Base-by-base conservation (phyloP, 1,140 invertebrate species). In the Sweltsa coloradensis region DNA sequence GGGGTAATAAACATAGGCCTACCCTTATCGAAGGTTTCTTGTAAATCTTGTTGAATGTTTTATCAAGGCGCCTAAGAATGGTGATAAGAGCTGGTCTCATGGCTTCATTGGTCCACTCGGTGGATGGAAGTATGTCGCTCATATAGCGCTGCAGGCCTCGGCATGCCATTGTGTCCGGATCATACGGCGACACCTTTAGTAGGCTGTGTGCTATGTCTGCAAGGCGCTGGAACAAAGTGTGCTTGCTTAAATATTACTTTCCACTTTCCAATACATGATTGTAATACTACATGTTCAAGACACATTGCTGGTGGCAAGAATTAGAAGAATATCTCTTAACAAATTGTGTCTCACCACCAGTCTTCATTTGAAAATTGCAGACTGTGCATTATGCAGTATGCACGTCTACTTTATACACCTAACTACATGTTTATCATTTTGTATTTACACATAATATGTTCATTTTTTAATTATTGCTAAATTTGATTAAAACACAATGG, bases 161-260 rank as follows among this genome's bases (percentile, higher is more conserved):
- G 60, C 94, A 97, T 0, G 80, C 84, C 87, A 97, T 95, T 0
- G 94, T 96, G 39, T 85, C 79, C 0, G 92, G 85, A 68, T 99
- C 96, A 63, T 98, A 98, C 0, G 95, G 93, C 1, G 94, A 93
- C 9, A 99, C 83, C 72, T 99, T 99, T 2, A 99, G 71, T 11
- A 99, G 69, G 25, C 88, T 93, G 60, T 98, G 89, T 2, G 94
- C 94, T 41, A 99, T 89, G 56, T 99, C 96, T 11, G 93, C 90
- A 16, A 99, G 65, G 52, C 93, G 78, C 88, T 93, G 64, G 50
- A 70, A 66, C 49, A 51, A 58, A 40, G 49, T 54, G 50, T 37
- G 5, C 5, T 18, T 39, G 3, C 18, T 16, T 11, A 18, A 13
- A n/a, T n/a, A n/a, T 31, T 31, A n/a, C 29, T 31, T 31, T 31